These are phyloP conservation scores for Cylas formicarius DNA, from an alignment of 1,140 invertebrate genomes.

Conservation along the genomic window DNA sequence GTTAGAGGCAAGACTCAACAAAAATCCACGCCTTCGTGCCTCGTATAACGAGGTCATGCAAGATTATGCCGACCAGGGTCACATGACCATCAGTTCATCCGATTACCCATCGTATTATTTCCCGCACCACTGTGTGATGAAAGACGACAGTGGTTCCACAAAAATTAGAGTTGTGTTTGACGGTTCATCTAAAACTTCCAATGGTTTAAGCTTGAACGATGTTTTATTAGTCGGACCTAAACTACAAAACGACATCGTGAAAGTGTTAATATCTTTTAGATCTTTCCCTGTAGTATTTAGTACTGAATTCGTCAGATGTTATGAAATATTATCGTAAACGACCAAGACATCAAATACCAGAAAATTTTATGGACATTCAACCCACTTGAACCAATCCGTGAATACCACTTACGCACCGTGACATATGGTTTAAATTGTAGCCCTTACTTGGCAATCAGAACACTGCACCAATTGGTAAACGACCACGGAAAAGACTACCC, in stretches of 20 bases:
- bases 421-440: slow-evolving; percentile 34
- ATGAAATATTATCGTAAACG: slow-evolving; percentile 36
- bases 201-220: slow-evolving; percentile 33
- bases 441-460: slow-evolving; percentile 32
- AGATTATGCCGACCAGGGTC: too few species aligned
- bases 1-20: too few species aligned
- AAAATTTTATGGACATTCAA: slow-evolving; percentile 37
- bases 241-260: slow-evolving; percentile 34
- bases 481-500: slow-evolving; percentile 31
- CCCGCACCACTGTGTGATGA: slow-evolving; percentile 34
- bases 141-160: slow-evolving; percentile 5
- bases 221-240: slow-evolving; percentile 28
- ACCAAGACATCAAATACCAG: slow-evolving; percentile 34
- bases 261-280: slow-evolving; percentile 34
- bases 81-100: too few species aligned
- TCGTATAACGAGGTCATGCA: too few species aligned
- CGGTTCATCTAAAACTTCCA: slow-evolving; percentile 29
- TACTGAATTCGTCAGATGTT: slow-evolving; percentile 45
- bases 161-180: slow-evolving; percentile 40
- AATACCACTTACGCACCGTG: slow-evolving; percentile 28
- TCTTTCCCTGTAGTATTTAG: slow-evolving; percentile 19
- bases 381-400: not conserved
- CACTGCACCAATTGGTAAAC: slow-evolving; percentile 29
- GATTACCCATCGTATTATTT: not conserved
- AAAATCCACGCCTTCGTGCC: too few species aligned